These are phyloP conservation scores for Phengaris arion DNA, from an alignment of 2,888 invertebrate species.

Conservation along the genomic window DNA sequence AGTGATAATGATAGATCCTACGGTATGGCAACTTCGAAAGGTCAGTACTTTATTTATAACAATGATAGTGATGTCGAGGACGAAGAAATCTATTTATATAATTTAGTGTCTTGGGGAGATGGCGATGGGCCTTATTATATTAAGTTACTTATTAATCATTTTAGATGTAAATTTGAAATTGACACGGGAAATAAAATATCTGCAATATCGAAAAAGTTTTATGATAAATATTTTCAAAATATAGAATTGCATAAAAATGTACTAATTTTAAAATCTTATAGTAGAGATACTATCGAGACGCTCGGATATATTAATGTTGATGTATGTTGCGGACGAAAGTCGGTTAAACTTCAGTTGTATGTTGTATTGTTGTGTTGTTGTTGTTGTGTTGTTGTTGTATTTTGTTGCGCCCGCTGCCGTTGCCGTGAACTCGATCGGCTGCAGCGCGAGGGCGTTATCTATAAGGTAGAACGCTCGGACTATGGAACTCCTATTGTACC, in stretches of 20 bases:
- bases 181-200: slow-evolving; percentile 41
- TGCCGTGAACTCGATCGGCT: slow-evolving; percentile 42
- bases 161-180: slow-evolving; percentile 37
- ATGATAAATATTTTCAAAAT: slow-evolving; percentile 35
- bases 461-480: slow-evolving; percentile 37
- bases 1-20: slow-evolving; percentile 3
- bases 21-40: slow-evolving; percentile 14
- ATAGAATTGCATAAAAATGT: slow-evolving; percentile 30
- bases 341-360: too few species aligned
- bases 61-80: slow-evolving; percentile 31
- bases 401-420: slow-evolving; percentile 38
- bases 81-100: slow-evolving; percentile 34
- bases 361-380: too few species aligned
- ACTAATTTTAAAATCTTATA: too few species aligned
- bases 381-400: too few species aligned
- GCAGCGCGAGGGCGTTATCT: slow-evolving; percentile 39
- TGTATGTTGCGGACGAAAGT: too few species aligned
- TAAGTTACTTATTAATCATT: slow-evolving; percentile 30
- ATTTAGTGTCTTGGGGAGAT: slow-evolving; percentile 29
- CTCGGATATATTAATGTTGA: too few species aligned
- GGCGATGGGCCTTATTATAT: slow-evolving; percentile 34
- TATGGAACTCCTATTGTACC: slow-evolving; percentile 35
- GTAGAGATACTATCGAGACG: too few species aligned
- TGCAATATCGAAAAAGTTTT: slow-evolving; percentile 37
- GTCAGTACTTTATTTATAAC: slow-evolving; percentile 32